phyloP scores from a whole-genome alignment of 2,113 vertebrate species.

The Benitochromis conjunctus region DNA sequence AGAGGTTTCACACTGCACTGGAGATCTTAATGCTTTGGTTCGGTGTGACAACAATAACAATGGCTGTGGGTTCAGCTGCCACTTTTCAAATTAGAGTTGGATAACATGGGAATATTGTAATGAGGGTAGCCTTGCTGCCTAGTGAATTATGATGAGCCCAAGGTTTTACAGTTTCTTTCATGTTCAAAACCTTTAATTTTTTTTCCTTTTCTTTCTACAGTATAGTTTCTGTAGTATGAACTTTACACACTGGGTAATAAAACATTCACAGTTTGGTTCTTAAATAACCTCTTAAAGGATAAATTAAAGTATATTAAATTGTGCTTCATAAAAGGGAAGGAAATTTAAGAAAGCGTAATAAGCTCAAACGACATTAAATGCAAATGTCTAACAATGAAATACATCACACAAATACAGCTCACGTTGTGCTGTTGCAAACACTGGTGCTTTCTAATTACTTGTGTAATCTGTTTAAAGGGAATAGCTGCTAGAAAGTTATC shows the following conservation, averaged over 20 bases:
- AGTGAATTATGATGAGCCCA: constrained; percentile 25
- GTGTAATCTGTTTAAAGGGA: constrained; percentile 1
- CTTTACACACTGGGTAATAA: not conserved
- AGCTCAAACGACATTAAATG: not conserved
- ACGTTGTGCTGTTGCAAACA: not conserved
- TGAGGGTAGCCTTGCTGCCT: constrained; percentile 8
- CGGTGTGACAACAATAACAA: constrained; percentile 45
- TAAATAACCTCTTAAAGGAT: not conserved
- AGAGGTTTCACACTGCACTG: not conserved
- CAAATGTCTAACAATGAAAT: not conserved
- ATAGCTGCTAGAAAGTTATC: not conserved
- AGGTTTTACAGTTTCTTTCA: not conserved
- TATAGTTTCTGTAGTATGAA: not conserved
- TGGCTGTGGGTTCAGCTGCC: not conserved
- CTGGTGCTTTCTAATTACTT: not conserved
- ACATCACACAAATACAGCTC: not conserved
- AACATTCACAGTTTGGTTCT: not conserved
- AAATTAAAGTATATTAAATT: not conserved
- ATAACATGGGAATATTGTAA: constrained; percentile 2
- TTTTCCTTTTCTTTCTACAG: not conserved
- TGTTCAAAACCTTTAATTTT: not conserved
- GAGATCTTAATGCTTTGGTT: constrained; percentile 7
- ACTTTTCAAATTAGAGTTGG: constrained; percentile 13
- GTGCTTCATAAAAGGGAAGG: not conserved
- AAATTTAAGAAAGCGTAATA: not conserved